These are phyloP conservation scores for Pluvialis apricaria DNA, from an alignment of 2,113 vertebrate genomes.

Conservation along the genomic window DNA sequence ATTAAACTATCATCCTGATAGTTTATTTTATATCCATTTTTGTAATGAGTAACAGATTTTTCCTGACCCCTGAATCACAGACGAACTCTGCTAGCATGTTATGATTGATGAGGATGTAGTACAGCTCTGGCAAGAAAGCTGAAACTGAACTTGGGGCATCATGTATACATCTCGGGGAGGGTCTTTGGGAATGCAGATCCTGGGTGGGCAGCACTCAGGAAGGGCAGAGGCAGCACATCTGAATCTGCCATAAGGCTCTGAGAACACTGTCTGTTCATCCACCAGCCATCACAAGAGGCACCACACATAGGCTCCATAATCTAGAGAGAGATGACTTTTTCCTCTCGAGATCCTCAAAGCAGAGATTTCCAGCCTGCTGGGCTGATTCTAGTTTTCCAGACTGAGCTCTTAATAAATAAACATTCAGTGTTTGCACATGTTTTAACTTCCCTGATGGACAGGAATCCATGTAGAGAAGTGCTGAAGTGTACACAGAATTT, in stretches of 20 bases:
- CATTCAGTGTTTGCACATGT: neutral
- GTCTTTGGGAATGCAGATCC: neutral
- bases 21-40: neutral
- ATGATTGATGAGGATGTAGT: neutral
- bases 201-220: neutral
- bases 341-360: neutral
- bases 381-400: neutral
- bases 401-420: neutral
- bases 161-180: neutral
- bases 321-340: neutral
- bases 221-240: neutral
- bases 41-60: neutral
- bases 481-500: neutral
- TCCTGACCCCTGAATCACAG: neutral
- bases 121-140: neutral
- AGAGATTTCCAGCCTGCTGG: neutral
- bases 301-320: neutral
- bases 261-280: neutral
- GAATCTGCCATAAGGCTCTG: rapidly evolving
- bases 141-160: neutral
- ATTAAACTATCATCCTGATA: neutral
- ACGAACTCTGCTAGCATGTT: neutral
- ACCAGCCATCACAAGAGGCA: neutral
- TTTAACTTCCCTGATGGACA: neutral
- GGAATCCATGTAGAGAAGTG: neutral